phyloP scores from a whole-genome alignment of 1,140 invertebrate species.

The Lordiphosa mommai region DNA sequence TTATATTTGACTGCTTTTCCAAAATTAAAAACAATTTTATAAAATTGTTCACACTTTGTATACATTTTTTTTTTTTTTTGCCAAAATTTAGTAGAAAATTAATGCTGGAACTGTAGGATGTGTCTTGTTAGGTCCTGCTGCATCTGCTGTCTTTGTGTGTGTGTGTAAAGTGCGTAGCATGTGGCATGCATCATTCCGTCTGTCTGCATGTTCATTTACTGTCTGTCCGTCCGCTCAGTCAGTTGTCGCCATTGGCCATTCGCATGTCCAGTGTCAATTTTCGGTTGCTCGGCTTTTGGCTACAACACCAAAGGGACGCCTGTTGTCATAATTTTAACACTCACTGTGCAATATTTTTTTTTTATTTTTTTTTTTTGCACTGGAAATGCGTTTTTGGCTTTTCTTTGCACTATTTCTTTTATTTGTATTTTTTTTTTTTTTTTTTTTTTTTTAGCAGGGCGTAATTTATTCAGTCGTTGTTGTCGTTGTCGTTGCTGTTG shows the following conservation, averaged over 20 bases:
- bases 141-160: conserved; percentile 5
- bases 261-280: conserved; percentile 58
- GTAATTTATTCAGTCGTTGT: conserved; percentile 57
- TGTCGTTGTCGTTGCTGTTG: conserved; percentile 20
- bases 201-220: conserved; percentile 6
- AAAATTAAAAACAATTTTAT: too few species aligned
- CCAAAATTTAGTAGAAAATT: background rate
- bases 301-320: conserved; percentile 15
- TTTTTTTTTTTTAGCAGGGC: conserved; percentile 34
- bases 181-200: conserved; percentile 53
- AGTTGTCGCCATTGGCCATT: conserved; percentile 43
- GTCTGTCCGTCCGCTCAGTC: conserved; percentile 24
- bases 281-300: conserved; percentile 32
- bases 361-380: conserved; percentile 15
- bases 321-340: conserved; percentile 67
- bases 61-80: too few species aligned
- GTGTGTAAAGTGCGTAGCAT: conserved; percentile 39
- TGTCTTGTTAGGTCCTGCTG: background rate
- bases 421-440: conserved; percentile 26
- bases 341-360: conserved; percentile 40
- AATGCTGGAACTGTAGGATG: background rate
- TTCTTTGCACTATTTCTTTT: conserved; percentile 29
- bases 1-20: too few species aligned
- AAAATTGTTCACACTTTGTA: too few species aligned
- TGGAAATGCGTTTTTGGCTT: conserved; percentile 48